Evolutionary conservation across 2,888 invertebrate genomes (phyloP), one percentile per base, ranked within the genome.

Genomic region (Tetheella fluctuosa): DNA sequence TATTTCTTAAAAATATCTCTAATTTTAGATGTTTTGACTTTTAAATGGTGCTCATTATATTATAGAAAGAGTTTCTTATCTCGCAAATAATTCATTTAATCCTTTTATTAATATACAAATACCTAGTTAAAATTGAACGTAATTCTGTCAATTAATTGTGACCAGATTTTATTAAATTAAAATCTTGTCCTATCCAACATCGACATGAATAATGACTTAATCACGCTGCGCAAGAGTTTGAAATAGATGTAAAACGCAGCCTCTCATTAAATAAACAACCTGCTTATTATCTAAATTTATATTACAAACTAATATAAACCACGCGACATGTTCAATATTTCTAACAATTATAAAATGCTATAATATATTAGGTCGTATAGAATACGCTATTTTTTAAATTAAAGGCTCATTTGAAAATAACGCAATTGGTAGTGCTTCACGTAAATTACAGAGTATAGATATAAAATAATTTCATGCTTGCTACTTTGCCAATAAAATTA

Each of bases 131-230:
- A 2, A 20, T 48, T 20, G 20, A 13, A 28, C 17, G 17, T 30
- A 54, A 54, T 10, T 54, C 30, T 54, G n/a, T n/a, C 8, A 17
- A 55, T 34, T 48, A 8, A 20, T 20, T n/a, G n/a, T n/a, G n/a
- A n/a, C 48, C 5, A 17, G 34, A n/a, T n/a, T n/a, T n/a, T 37
- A 20, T 20, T 17, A 12, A 34, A 34, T 34, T n/a, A 1, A 54
- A 54, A 20, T 54, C 54, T 13, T 34, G 6, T 34, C 54, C 39
- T 42, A 20, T 48, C 48, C 48, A 48, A n/a, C 5, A 42, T 42
- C n/a, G 7, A 48, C 48, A 20, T 20, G 57, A n/a, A 58, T 71
- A 71, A 71, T 71, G 61, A 71, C 67, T 69, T 71, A 71, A 71
- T 71, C 69, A 42, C 64, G 54, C 60, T 65, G 64, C 64, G 64